These are phyloP conservation scores for Aricia agestis DNA, from an alignment of 1,140 invertebrate species.

Conservation along the genomic window DNA sequence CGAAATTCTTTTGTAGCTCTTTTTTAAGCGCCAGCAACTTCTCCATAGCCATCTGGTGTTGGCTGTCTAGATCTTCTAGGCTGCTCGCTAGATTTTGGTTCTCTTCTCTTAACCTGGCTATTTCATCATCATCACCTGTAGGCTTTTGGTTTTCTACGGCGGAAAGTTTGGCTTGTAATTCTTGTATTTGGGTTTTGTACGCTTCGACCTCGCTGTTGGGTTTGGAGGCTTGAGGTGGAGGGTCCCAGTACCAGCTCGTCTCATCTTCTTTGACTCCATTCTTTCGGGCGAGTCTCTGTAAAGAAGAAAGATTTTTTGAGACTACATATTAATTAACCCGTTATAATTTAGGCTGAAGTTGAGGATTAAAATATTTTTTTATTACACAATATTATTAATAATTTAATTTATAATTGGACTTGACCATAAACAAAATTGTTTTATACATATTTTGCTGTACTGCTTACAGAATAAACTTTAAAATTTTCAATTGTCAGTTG, in stretches of 20 bases:
- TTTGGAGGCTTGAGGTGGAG: constrained; percentile 46
- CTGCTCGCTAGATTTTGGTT: constrained; percentile 77
- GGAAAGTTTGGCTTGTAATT: constrained; percentile 62
- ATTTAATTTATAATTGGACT: too few relatives aligned
- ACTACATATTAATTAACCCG: too few relatives aligned
- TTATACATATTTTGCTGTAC: too few relatives aligned
- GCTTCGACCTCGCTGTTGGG: constrained; percentile 44
- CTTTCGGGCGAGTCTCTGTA: constrained; percentile 57
- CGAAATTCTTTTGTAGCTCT: constrained; percentile 79
- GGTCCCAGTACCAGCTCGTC: constrained; percentile 78
- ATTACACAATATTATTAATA: too few relatives aligned
- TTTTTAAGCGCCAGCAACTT: constrained; percentile 79
- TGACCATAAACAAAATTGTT: too few relatives aligned
- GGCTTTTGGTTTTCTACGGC: constrained; percentile 54
- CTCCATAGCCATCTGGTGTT: constrained; percentile 83
- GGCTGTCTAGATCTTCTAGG: constrained; percentile 84
- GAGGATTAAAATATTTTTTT: too few relatives aligned
- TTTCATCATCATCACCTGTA: constrained; percentile 40
- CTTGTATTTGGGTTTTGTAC: constrained; percentile 57
- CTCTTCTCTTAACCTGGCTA: constrained; percentile 65
- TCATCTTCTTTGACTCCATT: constrained; percentile 72
- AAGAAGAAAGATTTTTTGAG: constrained; percentile 32
- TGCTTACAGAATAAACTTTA: too few relatives aligned
- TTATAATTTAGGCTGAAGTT: too few relatives aligned
- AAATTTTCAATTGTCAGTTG: too few relatives aligned